These are phyloP conservation scores for Coecobrya sp. DNA, from an alignment of 2,888 invertebrate species.

Conservation along the genomic window DNA sequence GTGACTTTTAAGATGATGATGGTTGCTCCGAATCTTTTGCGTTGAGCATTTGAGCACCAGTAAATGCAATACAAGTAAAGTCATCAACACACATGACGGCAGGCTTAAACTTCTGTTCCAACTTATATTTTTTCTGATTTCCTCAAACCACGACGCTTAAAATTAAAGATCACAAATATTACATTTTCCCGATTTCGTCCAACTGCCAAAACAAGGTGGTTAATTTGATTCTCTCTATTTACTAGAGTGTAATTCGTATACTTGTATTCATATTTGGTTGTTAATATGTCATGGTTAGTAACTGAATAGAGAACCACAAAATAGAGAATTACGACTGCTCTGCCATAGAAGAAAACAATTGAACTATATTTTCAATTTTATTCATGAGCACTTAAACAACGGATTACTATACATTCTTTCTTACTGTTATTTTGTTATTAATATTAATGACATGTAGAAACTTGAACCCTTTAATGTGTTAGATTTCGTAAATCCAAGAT, in stretches of 20 bases:
- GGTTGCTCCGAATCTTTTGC: conserved; percentile 47
- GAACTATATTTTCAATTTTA: no score
- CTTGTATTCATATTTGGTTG: no score
- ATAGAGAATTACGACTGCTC: no score
- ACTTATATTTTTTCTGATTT: neutral
- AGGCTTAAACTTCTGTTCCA: conserved; percentile 28
- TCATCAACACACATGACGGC: conserved; percentile 75
- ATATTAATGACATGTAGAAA: no score
- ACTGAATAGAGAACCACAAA: no score
- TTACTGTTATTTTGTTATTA: no score
- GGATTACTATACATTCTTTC: no score
- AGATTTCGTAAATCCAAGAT: no score
- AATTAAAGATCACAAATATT: neutral
- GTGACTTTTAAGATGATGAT: conserved; percentile 58
- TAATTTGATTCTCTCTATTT: conserved; percentile 35
- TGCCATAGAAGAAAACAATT: no score
- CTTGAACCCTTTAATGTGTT: no score
- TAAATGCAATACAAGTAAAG: conserved; percentile 64
- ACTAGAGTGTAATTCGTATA: no score
- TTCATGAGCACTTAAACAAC: neutral
- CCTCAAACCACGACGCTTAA: neutral
- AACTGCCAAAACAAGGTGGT: conserved; percentile 78
- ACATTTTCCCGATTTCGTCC: conserved; percentile 7
- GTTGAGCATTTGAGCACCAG: conserved; percentile 22
- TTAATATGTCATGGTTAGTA: no score